Percentiles rank a stretch among this genome's conserved stretches.
Evolutionary conservation across 2,113 vertebrate genomes (phyloP).

Genomic region (Lepidothrix coronata): DNA sequence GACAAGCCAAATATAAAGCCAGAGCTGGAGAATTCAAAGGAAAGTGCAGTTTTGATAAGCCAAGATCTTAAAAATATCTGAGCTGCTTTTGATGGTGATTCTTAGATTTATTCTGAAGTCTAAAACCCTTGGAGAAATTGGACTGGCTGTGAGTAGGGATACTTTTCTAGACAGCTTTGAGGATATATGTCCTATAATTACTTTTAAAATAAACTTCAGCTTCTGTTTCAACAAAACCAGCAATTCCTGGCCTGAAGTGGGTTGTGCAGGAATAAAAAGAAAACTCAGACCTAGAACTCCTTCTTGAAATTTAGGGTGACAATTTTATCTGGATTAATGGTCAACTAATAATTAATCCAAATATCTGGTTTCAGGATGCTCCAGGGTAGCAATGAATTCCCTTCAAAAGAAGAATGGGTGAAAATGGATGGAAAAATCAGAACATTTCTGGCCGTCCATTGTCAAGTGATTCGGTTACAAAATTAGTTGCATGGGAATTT

Average conservation of each 20-base stretch:
- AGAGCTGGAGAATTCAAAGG: slow-evolving; percentile 37
- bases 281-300: background rate
- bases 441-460: background rate
- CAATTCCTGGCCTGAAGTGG: background rate
- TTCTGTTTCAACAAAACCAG: background rate
- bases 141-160: background rate
- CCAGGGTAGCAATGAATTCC: background rate
- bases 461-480: background rate
- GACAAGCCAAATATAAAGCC: slow-evolving; percentile 54
- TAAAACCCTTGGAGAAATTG: slow-evolving; percentile 15
- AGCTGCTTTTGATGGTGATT: slow-evolving; percentile 29
- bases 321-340: background rate
- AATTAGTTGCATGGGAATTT: background rate
- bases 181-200: slow-evolving; percentile 5
- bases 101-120: slow-evolving; percentile 28
- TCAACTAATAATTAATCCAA: background rate
- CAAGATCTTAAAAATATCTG: slow-evolving; percentile 43
- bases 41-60: slow-evolving; percentile 47
- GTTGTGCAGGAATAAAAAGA: background rate
- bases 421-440: background rate
- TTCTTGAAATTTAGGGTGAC: background rate
- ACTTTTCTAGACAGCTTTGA: slow-evolving; percentile 14
- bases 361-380: background rate
- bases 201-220: slow-evolving; percentile 3
- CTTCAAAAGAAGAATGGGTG: background rate